Percentiles rank a stretch among this genome's conserved stretches.
phyloP scores from a whole-genome alignment of 2,888 invertebrate species.

The Monopis laevigella region DNA sequence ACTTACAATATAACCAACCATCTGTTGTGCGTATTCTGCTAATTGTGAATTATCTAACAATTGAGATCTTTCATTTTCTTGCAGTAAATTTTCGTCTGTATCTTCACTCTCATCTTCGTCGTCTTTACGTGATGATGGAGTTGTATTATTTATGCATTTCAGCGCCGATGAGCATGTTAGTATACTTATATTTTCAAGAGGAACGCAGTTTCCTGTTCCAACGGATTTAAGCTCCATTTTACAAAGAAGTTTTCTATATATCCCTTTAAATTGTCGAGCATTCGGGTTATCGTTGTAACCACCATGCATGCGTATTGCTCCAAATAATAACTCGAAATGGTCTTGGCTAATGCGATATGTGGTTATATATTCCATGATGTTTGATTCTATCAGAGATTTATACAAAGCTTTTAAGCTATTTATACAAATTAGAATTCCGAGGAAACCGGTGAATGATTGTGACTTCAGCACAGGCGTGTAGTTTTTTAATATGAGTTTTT shows the following conservation, averaged over 20 bases:
- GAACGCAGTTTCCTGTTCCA: too few relatives aligned
- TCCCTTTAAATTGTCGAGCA: constrained; percentile 18
- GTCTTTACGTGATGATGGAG: too few relatives aligned
- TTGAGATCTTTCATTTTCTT: neutral
- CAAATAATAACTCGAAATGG: constrained; percentile 22
- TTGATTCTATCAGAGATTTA: constrained; percentile 4
- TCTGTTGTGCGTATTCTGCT: constrained; percentile 7
- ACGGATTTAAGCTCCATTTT: constrained; percentile 18
- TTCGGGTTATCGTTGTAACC: constrained; percentile 21
- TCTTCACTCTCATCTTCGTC: too few relatives aligned
- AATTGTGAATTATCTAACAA: constrained; percentile 7
- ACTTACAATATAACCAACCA: constrained; percentile 6
- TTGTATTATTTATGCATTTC: too few relatives aligned
- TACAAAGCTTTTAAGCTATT: constrained; percentile 17
- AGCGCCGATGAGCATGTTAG: too few relatives aligned
- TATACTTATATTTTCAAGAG: too few relatives aligned
- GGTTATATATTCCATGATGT: constrained; percentile 3
- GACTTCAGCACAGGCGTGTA: constrained; percentile 12
- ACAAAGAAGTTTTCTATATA: constrained; percentile 18
- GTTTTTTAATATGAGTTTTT: constrained; percentile 13
- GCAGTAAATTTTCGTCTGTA: neutral
- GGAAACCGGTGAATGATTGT: constrained; percentile 15
- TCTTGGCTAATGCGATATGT: constrained; percentile 14
- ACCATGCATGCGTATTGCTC: constrained; percentile 18
- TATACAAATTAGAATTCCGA: constrained; percentile 18